Evolutionary conservation across 53 echinoderm and acorn worm species (phyloP).

Genomic region (Paelopatides confundens): DNA sequence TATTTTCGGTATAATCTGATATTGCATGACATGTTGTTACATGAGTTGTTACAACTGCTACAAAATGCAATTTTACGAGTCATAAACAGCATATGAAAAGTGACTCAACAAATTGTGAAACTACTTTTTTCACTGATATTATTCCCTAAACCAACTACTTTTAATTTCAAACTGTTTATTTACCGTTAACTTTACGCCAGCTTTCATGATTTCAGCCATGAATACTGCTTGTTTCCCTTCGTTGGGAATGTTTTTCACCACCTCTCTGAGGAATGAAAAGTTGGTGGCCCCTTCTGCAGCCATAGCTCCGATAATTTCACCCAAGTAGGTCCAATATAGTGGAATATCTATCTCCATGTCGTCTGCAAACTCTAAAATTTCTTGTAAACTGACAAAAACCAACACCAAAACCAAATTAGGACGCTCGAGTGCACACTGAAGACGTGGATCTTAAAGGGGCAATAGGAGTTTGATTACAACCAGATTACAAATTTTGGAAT

Average conservation of each 20-base stretch:
- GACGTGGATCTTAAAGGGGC: too few species aligned
- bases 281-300: slow-evolving; percentile 63
- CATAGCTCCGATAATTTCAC: slow-evolving; percentile 83
- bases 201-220: slow-evolving; percentile 80
- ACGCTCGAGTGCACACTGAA: too few species aligned
- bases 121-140: too few species aligned
- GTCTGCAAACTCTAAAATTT: slow-evolving; percentile 81
- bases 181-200: slow-evolving; percentile 64
- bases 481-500: too few species aligned
- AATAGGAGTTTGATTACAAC: too few species aligned
- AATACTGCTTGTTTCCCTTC: slow-evolving; percentile 74
- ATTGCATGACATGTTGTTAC: too few species aligned
- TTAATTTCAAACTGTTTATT: neutral
- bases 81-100: too few species aligned
- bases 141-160: neutral
- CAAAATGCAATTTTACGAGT: too few species aligned
- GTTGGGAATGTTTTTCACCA: slow-evolving; percentile 59
- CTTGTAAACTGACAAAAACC: slow-evolving; percentile 66
- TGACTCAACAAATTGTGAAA: too few species aligned
- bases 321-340: slow-evolving; percentile 79
- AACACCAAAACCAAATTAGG: too few species aligned
- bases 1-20: too few species aligned
- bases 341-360: slow-evolving; percentile 96
- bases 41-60: too few species aligned
- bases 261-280: slow-evolving; percentile 59